Evolutionary conservation across 2,113 vertebrate genomes (phyloP).

Genomic region (Australoheros scitulus): DNA sequence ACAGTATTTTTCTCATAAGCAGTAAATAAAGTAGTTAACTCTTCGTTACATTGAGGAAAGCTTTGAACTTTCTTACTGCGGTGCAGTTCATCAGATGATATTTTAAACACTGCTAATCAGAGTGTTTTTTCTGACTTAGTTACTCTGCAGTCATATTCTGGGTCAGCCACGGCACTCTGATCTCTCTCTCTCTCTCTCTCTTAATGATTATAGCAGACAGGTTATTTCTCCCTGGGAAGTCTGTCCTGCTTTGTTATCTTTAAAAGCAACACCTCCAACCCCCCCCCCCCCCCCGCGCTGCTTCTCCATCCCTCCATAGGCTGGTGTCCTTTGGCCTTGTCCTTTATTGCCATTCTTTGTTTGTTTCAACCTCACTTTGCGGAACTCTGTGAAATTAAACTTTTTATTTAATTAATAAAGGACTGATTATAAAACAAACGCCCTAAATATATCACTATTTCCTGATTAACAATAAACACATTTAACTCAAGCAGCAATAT

Average conservation of each 20-base stretch:
- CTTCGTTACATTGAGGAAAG: not conserved
- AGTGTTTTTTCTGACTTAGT: not conserved
- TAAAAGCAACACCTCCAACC: constrained; percentile 22
- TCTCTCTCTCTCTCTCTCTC: not conserved
- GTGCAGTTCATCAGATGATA: not conserved
- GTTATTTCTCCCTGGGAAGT: constrained; percentile 67
- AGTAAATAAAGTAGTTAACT: too few species aligned
- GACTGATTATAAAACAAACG: not conserved
- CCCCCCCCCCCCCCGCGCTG: not conserved
- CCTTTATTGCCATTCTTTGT: not conserved
- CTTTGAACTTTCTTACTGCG: not conserved
- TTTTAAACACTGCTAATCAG: not conserved
- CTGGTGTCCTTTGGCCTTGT: not conserved
- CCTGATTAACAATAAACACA: not conserved
- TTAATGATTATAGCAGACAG: constrained; percentile 69
- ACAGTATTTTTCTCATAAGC: not conserved
- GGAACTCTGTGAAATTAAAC: not conserved
- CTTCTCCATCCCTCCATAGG: not conserved
- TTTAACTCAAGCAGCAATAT: not conserved
- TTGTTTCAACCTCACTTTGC: not conserved
- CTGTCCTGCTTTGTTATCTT: constrained; percentile 78
- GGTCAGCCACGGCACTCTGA: not conserved
- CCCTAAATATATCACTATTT: not conserved
- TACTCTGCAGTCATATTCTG: not conserved
- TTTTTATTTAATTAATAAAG: not conserved